Conservation (phyloP, 2,888 invertebrate species). For the Trissonchulus latispiculum region DNA sequence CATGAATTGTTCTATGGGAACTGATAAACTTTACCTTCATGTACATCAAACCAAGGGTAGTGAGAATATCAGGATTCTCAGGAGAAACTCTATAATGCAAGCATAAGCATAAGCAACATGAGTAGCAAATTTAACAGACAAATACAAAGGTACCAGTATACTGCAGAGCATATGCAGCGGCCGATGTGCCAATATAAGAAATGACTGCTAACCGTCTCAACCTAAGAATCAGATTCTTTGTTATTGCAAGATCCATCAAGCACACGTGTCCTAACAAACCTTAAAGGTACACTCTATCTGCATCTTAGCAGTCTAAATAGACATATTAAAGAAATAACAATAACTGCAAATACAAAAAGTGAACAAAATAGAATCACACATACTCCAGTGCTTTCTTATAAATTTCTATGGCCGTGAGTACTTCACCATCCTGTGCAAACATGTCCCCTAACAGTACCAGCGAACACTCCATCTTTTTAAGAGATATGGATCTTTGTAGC, state of each 20-base stretch:
- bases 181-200: too few species aligned
- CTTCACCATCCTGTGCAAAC: slow-evolving; percentile 57
- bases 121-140: too few species aligned
- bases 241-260: too few species aligned
- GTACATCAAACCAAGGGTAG: slow-evolving; percentile 60
- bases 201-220: not conserved
- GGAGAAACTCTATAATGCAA: slow-evolving; percentile 50
- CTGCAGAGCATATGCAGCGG: too few species aligned
- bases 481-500: slow-evolving; percentile 60
- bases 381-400: slow-evolving; percentile 61
- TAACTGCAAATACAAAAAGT: not conserved
- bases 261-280: too few species aligned
- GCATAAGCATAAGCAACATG: too few species aligned
- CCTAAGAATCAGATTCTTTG: too few species aligned
- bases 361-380: not conserved
- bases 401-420: slow-evolving; percentile 59
- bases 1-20: too few species aligned
- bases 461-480: slow-evolving; percentile 63
- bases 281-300: too few species aligned
- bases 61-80: slow-evolving; percentile 58
- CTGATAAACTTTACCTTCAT: slow-evolving; percentile 55
- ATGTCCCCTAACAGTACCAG: slow-evolving; percentile 62
- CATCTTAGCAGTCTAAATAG: too few species aligned
- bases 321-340: not conserved
- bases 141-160: too few species aligned